Evolutionary conservation across 1,140 invertebrate genomes (phyloP).

Genomic region (Rhopalosiphum padi): DNA sequence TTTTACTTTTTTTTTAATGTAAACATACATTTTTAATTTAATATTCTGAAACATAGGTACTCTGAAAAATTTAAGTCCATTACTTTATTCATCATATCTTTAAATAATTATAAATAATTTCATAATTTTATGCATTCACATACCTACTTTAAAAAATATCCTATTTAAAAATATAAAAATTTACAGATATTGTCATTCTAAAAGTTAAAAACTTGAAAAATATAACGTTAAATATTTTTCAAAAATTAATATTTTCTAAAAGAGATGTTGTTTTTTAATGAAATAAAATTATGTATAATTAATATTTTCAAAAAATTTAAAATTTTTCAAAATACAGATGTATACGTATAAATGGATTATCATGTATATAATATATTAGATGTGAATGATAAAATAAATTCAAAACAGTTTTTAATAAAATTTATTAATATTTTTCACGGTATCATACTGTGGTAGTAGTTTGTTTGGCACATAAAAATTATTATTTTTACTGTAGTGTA

Average conservation of each 20-base stretch:
- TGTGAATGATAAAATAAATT: not conserved
- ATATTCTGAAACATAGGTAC: not conserved
- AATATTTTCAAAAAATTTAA: no score
- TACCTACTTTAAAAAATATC: not conserved
- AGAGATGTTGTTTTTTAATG: no score
- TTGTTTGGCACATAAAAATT: not conserved
- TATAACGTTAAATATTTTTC: no score
- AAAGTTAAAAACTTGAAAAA: not conserved
- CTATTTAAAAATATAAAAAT: not conserved
- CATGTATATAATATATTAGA: not conserved
- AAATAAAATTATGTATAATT: no score
- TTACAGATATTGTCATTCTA: not conserved
- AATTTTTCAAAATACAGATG: no score
- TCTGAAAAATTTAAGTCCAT: not conserved
- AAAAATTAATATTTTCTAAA: not conserved
- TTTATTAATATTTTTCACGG: not conserved
- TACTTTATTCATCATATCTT: not conserved
- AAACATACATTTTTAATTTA: not conserved
- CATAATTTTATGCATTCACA: not conserved
- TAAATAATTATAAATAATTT: not conserved
- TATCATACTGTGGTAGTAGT: not conserved
- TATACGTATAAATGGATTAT: no score
- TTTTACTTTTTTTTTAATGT: not conserved
- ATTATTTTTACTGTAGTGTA: not conserved
- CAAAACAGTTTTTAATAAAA: not conserved